Evolutionary conservation across 2,888 invertebrate species (phyloP).

Genomic region (Alviniconcha strummeri): DNA sequence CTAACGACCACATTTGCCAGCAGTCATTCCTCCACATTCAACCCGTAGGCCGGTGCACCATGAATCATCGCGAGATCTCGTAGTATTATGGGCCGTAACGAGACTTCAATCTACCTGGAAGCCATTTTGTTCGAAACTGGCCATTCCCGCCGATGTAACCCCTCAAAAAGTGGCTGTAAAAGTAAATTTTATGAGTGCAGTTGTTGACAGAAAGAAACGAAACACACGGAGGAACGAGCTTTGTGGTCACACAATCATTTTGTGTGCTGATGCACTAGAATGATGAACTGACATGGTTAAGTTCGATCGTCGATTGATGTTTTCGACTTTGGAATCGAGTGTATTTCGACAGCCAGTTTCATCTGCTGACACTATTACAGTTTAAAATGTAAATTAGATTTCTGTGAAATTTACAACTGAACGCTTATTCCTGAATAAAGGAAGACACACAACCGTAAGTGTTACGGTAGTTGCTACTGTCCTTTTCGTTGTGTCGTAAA

Average conservation of each 20-base stretch:
- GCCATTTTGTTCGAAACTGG: constrained; percentile 55
- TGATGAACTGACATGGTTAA: constrained; percentile 12
- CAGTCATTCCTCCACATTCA: constrained; percentile 18
- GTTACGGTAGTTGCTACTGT: too few species aligned
- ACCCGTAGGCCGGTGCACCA: constrained; percentile 16
- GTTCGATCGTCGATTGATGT: constrained; percentile 22
- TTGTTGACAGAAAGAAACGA: background rate
- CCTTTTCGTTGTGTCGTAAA: too few species aligned
- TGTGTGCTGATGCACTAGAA: background rate
- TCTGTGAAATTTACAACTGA: constrained; percentile 4
- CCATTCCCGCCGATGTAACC: constrained; percentile 16
- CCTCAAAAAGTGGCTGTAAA: background rate
- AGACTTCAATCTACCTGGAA: constrained; percentile 46
- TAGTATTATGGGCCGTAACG: constrained; percentile 45
- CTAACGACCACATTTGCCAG: background rate
- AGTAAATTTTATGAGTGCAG: background rate
- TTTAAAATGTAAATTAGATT: constrained; percentile 13
- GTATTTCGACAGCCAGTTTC: background rate
- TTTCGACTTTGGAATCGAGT: constrained; percentile 11
- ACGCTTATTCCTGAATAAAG: constrained; percentile 9
- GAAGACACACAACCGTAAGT: constrained; percentile 21
- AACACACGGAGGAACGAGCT: background rate
- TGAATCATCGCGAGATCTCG: constrained; percentile 41
- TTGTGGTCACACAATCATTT: background rate
- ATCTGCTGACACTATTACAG: background rate